These are phyloP conservation scores for Leptopilina drosophilae DNA, from an alignment of 2,888 invertebrate genomes.

Conservation along the genomic window DNA sequence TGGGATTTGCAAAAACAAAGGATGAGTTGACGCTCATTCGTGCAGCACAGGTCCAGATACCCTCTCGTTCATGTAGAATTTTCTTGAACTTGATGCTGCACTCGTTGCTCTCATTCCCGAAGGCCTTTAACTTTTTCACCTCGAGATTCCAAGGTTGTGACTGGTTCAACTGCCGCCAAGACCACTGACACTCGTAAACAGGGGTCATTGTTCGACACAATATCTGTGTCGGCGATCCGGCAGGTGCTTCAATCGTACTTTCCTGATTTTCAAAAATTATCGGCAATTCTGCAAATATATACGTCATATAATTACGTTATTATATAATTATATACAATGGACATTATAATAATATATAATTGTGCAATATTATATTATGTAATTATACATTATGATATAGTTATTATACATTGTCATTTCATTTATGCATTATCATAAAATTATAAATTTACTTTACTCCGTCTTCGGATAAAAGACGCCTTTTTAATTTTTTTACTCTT, in stretches of 20 bases:
- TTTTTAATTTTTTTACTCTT: too few relatives aligned
- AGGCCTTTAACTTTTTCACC: conserved; percentile 70
- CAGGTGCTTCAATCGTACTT: conserved; percentile 66
- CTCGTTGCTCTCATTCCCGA: conserved; percentile 70
- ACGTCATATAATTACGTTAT: too few relatives aligned
- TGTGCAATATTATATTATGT: too few relatives aligned
- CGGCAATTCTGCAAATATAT: conserved; percentile 55
- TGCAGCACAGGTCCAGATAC: conserved; percentile 74
- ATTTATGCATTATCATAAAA: too few relatives aligned
- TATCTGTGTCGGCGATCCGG: conserved; percentile 70
- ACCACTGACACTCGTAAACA: conserved; percentile 74
- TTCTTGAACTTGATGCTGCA: conserved; percentile 73
- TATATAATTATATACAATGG: too few relatives aligned
- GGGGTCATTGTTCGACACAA: conserved; percentile 67
- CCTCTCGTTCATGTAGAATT: conserved; percentile 71
- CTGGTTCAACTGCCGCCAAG: conserved; percentile 73
- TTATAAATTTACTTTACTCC: too few relatives aligned
- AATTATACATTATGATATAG: too few relatives aligned
- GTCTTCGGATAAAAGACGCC: too few relatives aligned
- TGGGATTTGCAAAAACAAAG: conserved; percentile 67
- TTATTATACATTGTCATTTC: too few relatives aligned
- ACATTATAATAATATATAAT: too few relatives aligned
- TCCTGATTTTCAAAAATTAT: conserved; percentile 67
- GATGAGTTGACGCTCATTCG: conserved; percentile 64
- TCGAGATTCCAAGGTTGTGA: conserved; percentile 72